A percentile compares a stretch with the other conserved stretches of the same genome.
phyloP scores from a whole-genome alignment of 2,113 vertebrate species.

The Aspiorhynchus laticeps region DNA sequence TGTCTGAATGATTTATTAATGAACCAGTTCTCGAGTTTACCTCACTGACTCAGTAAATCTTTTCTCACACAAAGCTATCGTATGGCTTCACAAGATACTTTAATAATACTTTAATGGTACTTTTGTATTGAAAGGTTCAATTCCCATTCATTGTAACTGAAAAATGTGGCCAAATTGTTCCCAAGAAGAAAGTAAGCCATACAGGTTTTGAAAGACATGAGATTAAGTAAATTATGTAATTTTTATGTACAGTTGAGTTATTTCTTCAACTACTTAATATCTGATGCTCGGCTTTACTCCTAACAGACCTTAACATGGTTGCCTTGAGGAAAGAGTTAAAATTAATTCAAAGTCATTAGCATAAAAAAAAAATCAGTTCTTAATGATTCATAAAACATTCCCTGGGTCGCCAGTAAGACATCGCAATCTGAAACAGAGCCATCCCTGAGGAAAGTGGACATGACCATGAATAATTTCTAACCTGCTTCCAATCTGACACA shows the following conservation, averaged over 20 bases:
- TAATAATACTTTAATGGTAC: background rate
- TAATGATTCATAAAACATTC: constrained; percentile 37
- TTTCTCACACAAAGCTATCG: background rate
- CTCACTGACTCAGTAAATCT: background rate
- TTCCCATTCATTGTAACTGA: background rate
- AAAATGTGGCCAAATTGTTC: background rate
- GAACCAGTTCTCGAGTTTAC: background rate
- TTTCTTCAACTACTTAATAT: background rate
- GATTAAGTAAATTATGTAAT: background rate
- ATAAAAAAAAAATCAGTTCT: constrained; percentile 1
- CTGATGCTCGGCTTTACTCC: background rate
- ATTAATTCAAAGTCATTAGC: constrained; percentile 22
- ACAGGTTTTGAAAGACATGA: background rate
- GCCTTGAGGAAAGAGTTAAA: constrained; percentile 24
- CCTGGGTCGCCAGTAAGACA: constrained; percentile 10
- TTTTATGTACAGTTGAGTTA: background rate
- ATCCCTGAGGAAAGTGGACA: constrained; percentile 17
- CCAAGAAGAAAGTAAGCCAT: background rate
- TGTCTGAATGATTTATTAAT: background rate
- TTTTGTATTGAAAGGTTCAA: background rate
- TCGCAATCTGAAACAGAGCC: constrained; percentile 19
- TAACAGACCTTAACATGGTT: background rate
- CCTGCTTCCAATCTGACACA: constrained; percentile 11
- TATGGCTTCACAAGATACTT: background rate
- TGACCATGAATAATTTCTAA: background rate